These are phyloP conservation scores for Ochlodes sylvanus DNA, from an alignment of 2,888 invertebrate species.

Conservation along the genomic window DNA sequence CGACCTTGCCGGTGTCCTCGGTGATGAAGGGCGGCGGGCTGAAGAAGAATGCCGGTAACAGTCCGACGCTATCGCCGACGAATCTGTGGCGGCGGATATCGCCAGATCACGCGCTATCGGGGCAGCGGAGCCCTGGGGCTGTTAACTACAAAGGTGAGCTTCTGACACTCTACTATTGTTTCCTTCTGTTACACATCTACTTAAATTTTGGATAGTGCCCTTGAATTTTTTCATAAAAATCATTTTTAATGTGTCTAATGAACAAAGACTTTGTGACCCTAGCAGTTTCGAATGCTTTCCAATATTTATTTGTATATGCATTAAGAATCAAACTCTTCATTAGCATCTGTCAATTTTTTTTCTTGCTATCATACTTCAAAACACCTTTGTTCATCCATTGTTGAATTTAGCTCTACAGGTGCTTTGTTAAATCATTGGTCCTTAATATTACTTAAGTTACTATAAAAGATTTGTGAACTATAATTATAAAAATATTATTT, in stretches of 20 bases:
- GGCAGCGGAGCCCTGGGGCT: slow-evolving; percentile 90
- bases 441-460: no score
- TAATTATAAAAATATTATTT: no score
- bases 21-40: slow-evolving; percentile 87
- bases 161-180: not conserved
- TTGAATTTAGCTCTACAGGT: no score
- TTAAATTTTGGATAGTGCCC: not conserved
- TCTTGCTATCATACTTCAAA: no score
- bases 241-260: not conserved
- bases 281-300: no score
- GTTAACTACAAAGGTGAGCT: slow-evolving; percentile 88
- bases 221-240: not conserved
- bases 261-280: not conserved
- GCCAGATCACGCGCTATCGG: slow-evolving; percentile 88
- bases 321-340: no score
- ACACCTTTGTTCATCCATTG: no score
- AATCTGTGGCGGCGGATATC: slow-evolving; percentile 88
- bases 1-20: slow-evolving; percentile 90
- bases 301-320: no score
- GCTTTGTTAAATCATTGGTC: no score
- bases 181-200: not conserved
- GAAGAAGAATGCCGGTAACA: slow-evolving; percentile 86
- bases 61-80: slow-evolving; percentile 88
- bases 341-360: no score
- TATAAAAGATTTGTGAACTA: no score